Base-by-base conservation (phyloP, 2,888 invertebrate genomes). In the Chironomus riparius region DNA sequence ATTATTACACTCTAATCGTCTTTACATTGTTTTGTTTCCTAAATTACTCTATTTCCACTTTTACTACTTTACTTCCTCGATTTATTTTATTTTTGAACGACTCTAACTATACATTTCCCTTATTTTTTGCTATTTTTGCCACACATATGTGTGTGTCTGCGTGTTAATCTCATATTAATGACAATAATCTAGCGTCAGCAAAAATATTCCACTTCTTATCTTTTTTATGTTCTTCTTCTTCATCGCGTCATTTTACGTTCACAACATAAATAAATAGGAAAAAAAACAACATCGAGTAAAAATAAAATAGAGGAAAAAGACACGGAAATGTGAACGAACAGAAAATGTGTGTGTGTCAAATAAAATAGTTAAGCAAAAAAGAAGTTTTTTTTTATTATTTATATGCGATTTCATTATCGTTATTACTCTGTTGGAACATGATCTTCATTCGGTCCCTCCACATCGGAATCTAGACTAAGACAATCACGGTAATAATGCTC, bases 401-500 rank as follows among this genome's bases (percentile, higher is more conserved):
- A 56, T 56, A n/a, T 56, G 15, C 18, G 56, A 56, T 76, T 76
- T 18, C 65, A 18, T 76, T 56, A 56, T 47, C 70, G 28, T 70
- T 65, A 70, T 71, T 74, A 74, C 86, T 87, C 81, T 87, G 87
- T 77, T 47, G 65, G 74, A 15, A 74, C 71, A 7, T 24, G 71
- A 24, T 87, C 87, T 79, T 89, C 88, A 22, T 15, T 72, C 78
- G 89, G 87, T 83, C 88, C 89, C 79, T 88, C 88, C 82, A 90
- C 90, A 82, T 91, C 91, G 77, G 91, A 90, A 86, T 94, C 94
- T 85, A 94, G 88, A 84, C 91, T 92, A 86, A 94, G 91, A 88
- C 94, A 94, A 87, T 94, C 91, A 83, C 92, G 89, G 84, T 96
- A 90, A 86, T 91, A 96, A 86, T 94, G 92, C 86, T 95, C 95